Evolutionary conservation across 2,797 vertebrate species (phyloP).

Genomic region (Hypotaenidia okinawae): DNA sequence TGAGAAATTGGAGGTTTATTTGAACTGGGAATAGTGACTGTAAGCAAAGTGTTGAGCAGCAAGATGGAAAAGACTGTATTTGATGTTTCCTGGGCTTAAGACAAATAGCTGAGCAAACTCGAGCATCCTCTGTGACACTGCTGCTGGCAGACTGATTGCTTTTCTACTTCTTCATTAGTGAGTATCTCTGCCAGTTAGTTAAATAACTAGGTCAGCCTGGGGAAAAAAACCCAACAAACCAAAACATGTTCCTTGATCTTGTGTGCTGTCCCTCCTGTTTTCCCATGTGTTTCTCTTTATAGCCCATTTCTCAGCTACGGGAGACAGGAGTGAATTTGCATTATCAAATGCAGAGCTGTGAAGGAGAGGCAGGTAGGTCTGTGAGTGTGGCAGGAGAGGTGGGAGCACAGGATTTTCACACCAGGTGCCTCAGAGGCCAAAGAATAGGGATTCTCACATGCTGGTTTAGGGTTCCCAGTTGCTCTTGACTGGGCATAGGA

Average conservation of each 20-base stretch:
- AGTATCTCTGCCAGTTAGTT: slow-evolving; percentile 44
- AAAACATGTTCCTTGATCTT: slow-evolving; percentile 39
- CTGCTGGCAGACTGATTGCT: slow-evolving; percentile 34
- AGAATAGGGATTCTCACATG: accelerated
- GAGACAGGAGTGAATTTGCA: not conserved
- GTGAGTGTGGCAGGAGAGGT: accelerated
- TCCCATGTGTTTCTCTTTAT: slow-evolving; percentile 50
- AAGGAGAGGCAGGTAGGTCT: not conserved
- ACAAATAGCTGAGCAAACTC: not conserved
- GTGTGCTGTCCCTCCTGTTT: slow-evolving; percentile 51
- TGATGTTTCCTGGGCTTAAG: slow-evolving; percentile 4
- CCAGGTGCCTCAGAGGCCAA: not conserved
- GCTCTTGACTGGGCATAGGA: not conserved
- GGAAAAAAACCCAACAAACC: not conserved
- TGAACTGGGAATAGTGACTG: not conserved
- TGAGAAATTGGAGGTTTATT: not conserved
- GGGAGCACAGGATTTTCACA: not conserved
- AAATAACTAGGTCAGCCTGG: slow-evolving; percentile 59
- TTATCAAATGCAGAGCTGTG: not conserved
- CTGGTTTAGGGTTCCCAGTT: not conserved
- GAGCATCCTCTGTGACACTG: not conserved
- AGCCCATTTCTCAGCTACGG: slow-evolving; percentile 14
- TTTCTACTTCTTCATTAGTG: slow-evolving; percentile 33
- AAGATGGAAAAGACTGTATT: not conserved
- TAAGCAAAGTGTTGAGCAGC: not conserved